Evolutionary conservation across 2,113 vertebrate species (phyloP).

Genomic region (Rhinichthys klamathensis): DNA sequence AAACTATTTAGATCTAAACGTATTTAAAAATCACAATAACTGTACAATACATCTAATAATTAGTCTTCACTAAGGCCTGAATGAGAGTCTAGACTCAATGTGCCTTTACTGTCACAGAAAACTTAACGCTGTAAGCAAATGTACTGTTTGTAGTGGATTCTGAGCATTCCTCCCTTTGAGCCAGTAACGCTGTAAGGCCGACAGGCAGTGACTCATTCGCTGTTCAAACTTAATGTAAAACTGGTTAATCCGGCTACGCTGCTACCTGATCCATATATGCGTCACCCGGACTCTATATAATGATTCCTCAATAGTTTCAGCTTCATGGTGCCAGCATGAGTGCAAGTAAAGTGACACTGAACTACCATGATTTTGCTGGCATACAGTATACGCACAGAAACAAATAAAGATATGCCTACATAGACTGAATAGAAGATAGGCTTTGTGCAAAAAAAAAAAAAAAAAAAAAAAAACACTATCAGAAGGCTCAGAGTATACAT

Average conservation of each 20-base stretch:
- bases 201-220: background rate
- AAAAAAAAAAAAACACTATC: background rate
- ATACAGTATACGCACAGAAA: background rate
- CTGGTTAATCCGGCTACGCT: background rate
- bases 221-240: background rate
- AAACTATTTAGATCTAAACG: background rate
- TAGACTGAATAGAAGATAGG: background rate
- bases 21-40: background rate
- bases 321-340: background rate
- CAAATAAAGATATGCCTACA: background rate
- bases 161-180: background rate
- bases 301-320: background rate
- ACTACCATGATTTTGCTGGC: background rate
- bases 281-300: background rate
- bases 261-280: background rate
- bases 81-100: background rate
- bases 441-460: too few relatives aligned
- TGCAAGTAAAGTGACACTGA: background rate
- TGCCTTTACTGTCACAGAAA: background rate
- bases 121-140: background rate
- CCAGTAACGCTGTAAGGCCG: background rate
- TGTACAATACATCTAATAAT: background rate
- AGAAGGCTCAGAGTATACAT: background rate
- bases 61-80: background rate
- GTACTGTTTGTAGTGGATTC: background rate